phyloP scores from a whole-genome alignment of 2,797 vertebrate genomes.

The Myotis daubentonii region DNA sequence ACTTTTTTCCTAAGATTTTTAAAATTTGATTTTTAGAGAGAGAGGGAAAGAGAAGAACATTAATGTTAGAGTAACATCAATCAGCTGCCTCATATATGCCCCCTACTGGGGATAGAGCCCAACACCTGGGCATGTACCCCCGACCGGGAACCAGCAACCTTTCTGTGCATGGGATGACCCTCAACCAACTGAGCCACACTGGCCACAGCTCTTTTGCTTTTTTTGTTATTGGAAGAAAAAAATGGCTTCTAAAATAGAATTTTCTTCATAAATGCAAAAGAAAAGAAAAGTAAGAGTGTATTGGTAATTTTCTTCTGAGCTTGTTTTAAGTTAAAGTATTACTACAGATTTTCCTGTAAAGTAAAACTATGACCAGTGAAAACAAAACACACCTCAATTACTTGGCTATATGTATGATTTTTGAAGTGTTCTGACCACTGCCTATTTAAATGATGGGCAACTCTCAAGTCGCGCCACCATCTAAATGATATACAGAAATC shows the following conservation, averaged over 20 bases:
- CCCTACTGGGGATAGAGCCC: not conserved
- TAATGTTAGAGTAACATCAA: not conserved
- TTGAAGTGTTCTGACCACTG: not conserved
- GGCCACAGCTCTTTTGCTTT: not conserved
- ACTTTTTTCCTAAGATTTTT: not conserved
- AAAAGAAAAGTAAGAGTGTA: not conserved
- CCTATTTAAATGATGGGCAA: not conserved
- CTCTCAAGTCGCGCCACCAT: not conserved
- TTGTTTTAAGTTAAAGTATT: slow-evolving; percentile 32
- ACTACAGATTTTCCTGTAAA: not conserved
- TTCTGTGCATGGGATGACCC: not conserved
- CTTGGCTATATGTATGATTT: slow-evolving; percentile 10
- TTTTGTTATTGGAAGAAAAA: not conserved
- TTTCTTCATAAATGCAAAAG: not conserved
- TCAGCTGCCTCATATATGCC: not conserved
- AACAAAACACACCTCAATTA: not conserved
- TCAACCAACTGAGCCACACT: not conserved
- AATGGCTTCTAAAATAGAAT: slow-evolving; percentile 13
- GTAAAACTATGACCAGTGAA: not conserved
- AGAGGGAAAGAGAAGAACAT: not conserved
- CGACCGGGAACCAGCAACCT: not conserved
- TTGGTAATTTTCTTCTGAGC: slow-evolving; percentile 29
- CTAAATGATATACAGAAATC: not conserved
- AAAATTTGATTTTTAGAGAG: not conserved
- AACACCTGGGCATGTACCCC: not conserved